A percentile compares a stretch with the other conserved stretches of the same genome.
phyloP scores from a whole-genome alignment of 1,140 invertebrate genomes.

The Caligus rogercresseyi region DNA sequence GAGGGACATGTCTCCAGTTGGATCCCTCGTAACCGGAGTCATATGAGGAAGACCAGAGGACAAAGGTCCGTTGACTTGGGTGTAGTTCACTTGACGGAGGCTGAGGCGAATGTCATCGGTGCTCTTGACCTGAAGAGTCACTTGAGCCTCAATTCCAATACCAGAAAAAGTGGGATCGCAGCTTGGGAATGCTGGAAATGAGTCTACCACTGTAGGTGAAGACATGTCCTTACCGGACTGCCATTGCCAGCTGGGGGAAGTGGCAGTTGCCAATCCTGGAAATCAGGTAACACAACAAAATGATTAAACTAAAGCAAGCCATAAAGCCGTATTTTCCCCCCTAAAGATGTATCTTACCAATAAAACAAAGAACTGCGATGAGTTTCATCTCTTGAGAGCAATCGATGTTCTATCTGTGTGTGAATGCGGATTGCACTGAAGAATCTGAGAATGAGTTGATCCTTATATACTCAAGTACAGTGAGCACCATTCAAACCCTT shows the following conservation, averaged over 20 bases:
- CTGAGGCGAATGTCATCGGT: background rate
- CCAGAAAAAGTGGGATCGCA: constrained; percentile 23
- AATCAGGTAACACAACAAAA: background rate
- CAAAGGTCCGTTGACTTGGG: background rate
- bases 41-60: background rate
- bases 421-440: background rate
- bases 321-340: too few relatives aligned
- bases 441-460: background rate
- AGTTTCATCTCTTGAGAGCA: constrained; percentile 8
- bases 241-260: constrained; percentile 8
- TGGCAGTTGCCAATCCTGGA: constrained; percentile 5
- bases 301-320: too few relatives aligned
- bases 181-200: constrained; percentile 23
- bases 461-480: constrained; percentile 12
- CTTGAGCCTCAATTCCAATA: constrained; percentile 22
- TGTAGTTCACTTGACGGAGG: background rate
- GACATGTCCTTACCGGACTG: constrained; percentile 22
- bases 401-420: background rate
- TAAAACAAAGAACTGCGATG: constrained; percentile 5
- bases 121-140: constrained; percentile 21
- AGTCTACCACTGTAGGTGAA: constrained; percentile 23
- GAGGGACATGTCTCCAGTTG: constrained; percentile 5
- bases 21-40: too few relatives aligned
- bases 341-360: too few relatives aligned
- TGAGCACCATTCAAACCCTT: background rate